Percentiles rank a stretch among this genome's conserved stretches.
Evolutionary conservation across 2,113 vertebrate species (phyloP).

Genomic region (Cromileptes altivelis): DNA sequence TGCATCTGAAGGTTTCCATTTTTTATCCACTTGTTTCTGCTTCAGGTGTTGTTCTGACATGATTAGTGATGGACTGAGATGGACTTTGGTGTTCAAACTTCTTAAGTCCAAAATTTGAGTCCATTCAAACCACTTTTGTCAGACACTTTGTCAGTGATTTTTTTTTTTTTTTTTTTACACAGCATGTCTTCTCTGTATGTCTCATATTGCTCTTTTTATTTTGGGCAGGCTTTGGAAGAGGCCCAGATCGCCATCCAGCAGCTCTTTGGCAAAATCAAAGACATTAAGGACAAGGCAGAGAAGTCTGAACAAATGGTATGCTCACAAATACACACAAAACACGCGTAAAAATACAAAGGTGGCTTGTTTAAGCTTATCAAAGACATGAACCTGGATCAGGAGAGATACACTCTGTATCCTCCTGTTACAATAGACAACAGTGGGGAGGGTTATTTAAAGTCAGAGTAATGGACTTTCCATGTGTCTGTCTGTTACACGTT

Average conservation of each 20-base stretch:
- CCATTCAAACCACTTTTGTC: neutral
- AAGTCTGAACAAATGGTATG: conserved; percentile 99
- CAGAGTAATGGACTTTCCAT: conserved; percentile 53
- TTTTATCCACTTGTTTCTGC: neutral
- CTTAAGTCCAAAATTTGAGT: neutral
- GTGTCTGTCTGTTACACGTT: conserved; percentile 28
- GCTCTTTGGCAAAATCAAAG: conserved; percentile 99
- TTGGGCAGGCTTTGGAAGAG: conserved; percentile 94
- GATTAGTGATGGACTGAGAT: neutral
- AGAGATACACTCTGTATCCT: neutral
- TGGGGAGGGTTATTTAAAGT: conserved; percentile 43
- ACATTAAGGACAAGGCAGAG: conserved; percentile 99
- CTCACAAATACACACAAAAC: conserved; percentile 23
- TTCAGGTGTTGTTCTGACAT: neutral
- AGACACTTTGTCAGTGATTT: neutral
- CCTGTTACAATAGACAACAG: conserved; percentile 38
- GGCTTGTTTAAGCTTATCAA: conserved; percentile 10
- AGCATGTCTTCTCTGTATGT: conserved; percentile 1
- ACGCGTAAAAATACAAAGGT: neutral
- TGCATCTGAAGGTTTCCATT: neutral
- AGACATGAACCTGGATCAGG: conserved; percentile 5
- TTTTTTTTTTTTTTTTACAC: neutral
- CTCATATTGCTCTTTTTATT: conserved; percentile 51
- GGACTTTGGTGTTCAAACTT: neutral
- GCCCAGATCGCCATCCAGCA: conserved; percentile 98